Evolutionary conservation across 2,113 vertebrate genomes (phyloP).

Genomic region (Chaenogobius annularis): DNA sequence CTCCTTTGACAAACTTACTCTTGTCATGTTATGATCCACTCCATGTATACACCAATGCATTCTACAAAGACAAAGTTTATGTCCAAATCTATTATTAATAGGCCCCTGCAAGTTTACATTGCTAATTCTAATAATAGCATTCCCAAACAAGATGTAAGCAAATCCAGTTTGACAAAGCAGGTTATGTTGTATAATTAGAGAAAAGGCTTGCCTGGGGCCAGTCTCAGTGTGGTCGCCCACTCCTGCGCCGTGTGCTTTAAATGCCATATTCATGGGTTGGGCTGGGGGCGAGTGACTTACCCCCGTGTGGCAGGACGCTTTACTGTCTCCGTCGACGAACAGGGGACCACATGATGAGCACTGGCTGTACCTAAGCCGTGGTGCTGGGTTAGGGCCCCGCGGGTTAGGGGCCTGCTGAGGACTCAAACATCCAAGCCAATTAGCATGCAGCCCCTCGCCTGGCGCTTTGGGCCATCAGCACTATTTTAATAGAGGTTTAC

Average conservation of each 20-base stretch:
- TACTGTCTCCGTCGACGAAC: conserved; percentile 30
- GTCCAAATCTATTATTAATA: background rate
- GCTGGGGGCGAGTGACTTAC: conserved; percentile 20
- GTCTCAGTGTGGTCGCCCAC: conserved; percentile 12
- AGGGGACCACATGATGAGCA: conserved; percentile 44
- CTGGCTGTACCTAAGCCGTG: conserved; percentile 31
- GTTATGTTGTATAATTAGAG: conserved; percentile 15
- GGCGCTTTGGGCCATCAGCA: conserved; percentile 40
- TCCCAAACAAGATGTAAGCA: conserved; percentile 8
- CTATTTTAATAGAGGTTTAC: conserved; percentile 43
- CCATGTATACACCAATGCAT: background rate
- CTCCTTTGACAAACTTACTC: background rate
- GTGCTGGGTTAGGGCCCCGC: conserved; percentile 45
- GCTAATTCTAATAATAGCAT: background rate
- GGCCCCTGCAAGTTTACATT: background rate
- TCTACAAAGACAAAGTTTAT: background rate
- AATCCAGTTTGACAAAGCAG: conserved; percentile 7
- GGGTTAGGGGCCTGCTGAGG: conserved; percentile 41
- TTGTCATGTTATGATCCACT: no score
- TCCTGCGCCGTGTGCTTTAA: conserved; percentile 16
- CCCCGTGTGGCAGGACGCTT: conserved; percentile 15
- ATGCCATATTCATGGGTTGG: conserved; percentile 17
- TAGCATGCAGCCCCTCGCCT: conserved; percentile 51
- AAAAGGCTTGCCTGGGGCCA: conserved; percentile 24
- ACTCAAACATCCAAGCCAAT: conserved; percentile 62